Conservation (phyloP, 2,888 invertebrate genomes). For the Ectemnius lituratus region DNA sequence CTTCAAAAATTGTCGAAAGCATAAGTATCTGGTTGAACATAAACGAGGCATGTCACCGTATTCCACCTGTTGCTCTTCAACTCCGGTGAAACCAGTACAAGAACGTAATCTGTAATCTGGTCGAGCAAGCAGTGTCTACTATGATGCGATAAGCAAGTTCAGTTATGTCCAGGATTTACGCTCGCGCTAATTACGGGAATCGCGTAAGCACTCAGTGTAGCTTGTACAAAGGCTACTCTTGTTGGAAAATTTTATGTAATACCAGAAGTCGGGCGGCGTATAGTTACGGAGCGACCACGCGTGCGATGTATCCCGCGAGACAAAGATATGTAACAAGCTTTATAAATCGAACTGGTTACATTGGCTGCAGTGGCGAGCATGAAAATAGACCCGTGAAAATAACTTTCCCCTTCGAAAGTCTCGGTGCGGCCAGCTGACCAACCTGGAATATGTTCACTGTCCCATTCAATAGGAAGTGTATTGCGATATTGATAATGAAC, state of each 20-base stretch:
- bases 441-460: constrained; percentile 32
- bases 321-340: constrained; percentile 36
- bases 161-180: neutral
- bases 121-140: constrained; percentile 1
- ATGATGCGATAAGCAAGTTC: neutral
- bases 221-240: neutral
- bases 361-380: constrained; percentile 34
- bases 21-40: too few relatives aligned
- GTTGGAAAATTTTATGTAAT: constrained; percentile 20
- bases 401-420: constrained; percentile 68
- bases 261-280: constrained; percentile 7
- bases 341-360: constrained; percentile 28
- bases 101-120: constrained; percentile 5
- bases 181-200: neutral
- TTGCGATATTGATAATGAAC: constrained; percentile 29
- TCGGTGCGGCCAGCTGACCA: constrained; percentile 43
- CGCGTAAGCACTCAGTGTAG: neutral
- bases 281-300: constrained; percentile 10
- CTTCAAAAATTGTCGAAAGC: too few relatives aligned
- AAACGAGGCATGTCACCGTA: too few relatives aligned
- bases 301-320: constrained; percentile 24
- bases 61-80: too few relatives aligned
- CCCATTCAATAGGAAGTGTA: constrained; percentile 24
- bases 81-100: neutral
- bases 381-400: constrained; percentile 65